Conservation (phyloP, 2,888 invertebrate genomes). For the Metopia argyrocephala region DNA sequence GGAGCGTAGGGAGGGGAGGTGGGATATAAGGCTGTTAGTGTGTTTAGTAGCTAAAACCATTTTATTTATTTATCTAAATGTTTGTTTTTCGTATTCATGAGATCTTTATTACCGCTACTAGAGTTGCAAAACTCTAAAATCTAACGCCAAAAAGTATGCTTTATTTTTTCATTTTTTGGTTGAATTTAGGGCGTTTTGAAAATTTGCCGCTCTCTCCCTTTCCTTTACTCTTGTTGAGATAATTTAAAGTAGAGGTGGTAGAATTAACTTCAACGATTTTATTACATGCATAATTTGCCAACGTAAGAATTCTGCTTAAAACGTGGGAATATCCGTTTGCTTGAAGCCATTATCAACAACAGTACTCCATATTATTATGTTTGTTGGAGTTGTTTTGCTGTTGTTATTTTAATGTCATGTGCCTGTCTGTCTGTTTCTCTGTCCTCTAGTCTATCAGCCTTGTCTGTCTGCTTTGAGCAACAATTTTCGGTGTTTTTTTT, state of each 20-base stretch:
- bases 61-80: slow-evolving; percentile 72
- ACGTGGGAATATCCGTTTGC: slow-evolving; percentile 68
- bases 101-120: slow-evolving; percentile 28
- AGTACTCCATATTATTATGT: slow-evolving; percentile 34
- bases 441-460: not conserved
- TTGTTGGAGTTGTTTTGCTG: slow-evolving; percentile 33
- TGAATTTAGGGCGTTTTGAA: slow-evolving; percentile 65
- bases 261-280: slow-evolving; percentile 71
- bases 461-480: slow-evolving; percentile 29
- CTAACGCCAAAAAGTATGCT: slow-evolving; percentile 66
- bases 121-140: slow-evolving; percentile 20
- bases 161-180: slow-evolving; percentile 74
- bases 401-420: slow-evolving; percentile 57
- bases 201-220: not conserved
- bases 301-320: slow-evolving; percentile 38
- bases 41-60: slow-evolving; percentile 56
- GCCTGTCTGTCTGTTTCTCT: slow-evolving; percentile 36
- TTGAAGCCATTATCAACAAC: slow-evolving; percentile 38
- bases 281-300: slow-evolving; percentile 77
- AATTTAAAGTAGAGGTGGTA: slow-evolving; percentile 26
- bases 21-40: not conserved
- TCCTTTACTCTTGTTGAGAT: not conserved
- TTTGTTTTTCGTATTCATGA: slow-evolving; percentile 57
- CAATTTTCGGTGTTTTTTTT: slow-evolving; percentile 32
- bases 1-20: not conserved